phyloP scores from a whole-genome alignment of 23 tunicate genomes.

The Trididemnum nubilum region DNA sequence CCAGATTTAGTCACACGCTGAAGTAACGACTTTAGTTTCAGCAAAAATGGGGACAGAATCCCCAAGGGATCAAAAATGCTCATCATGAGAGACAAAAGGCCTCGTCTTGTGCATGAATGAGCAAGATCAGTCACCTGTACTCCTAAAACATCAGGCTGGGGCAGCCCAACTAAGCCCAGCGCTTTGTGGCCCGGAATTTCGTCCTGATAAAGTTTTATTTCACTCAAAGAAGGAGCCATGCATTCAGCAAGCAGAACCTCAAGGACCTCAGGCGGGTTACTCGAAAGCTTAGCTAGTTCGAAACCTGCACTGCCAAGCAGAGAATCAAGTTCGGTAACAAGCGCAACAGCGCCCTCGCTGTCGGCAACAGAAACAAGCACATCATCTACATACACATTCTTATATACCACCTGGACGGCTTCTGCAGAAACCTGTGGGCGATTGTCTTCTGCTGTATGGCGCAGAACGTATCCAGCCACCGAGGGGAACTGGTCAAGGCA shows the following conservation, averaged over 20 bases:
- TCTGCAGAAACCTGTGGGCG: not conserved
- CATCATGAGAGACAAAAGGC: constrained; percentile 8
- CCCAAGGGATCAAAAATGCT: constrained; percentile 21
- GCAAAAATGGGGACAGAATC: not conserved
- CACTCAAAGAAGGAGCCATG: not conserved
- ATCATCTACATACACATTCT: constrained; percentile 12
- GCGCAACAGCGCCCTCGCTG: not conserved
- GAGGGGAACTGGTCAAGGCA: constrained; percentile 13
- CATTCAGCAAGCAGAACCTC: not conserved
- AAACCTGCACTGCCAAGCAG: not conserved
- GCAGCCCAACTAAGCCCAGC: constrained; percentile 18
- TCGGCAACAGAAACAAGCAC: not conserved
- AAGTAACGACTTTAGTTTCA: constrained; percentile 8
- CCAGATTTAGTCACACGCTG: not conserved
- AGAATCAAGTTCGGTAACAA: not conserved
- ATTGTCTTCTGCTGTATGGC: not conserved
- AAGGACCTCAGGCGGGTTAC: not conserved
- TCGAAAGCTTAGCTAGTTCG: constrained; percentile 1
- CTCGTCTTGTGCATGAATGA: not conserved
- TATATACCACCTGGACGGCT: constrained; percentile 6
- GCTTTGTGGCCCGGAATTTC: not conserved
- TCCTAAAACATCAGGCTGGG: constrained; percentile 1
- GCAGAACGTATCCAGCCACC: not conserved
- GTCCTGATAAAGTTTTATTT: not conserved
- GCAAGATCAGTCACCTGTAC: not conserved